phyloP scores from a whole-genome alignment of 2,113 vertebrate genomes.

The Paralichthys olivaceus region DNA sequence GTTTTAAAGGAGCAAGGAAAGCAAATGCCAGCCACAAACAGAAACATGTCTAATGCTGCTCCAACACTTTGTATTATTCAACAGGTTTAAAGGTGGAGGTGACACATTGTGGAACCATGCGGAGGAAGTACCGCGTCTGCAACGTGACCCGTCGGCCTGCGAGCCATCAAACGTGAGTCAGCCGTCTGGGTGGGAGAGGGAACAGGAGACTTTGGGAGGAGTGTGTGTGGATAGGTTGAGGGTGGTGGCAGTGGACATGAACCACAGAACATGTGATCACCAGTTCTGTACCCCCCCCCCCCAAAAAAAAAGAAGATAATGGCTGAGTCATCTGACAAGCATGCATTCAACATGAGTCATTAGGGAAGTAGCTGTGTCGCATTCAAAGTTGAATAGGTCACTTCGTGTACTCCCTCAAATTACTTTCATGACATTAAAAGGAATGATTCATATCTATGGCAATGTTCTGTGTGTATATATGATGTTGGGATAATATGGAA shows the following conservation, averaged over 20 bases:
- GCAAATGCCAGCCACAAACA: constrained; percentile 2
- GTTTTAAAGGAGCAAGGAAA: constrained; percentile 3
- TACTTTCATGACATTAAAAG: neutral
- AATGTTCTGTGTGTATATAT: neutral
- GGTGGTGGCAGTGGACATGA: neutral
- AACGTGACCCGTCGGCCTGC: constrained; percentile 97
- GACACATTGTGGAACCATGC: constrained; percentile 99
- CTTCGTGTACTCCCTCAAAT: neutral
- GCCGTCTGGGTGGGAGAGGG: constrained; percentile 7
- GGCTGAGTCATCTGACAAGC: constrained; percentile 54
- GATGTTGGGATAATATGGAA: neutral
- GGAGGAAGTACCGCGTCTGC: constrained; percentile 98
- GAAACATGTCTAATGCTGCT: neutral
- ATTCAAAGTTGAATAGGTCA: neutral
- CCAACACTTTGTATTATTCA: constrained; percentile 18
- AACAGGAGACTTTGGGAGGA: constrained; percentile 16
- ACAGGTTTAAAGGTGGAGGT: constrained; percentile 99
- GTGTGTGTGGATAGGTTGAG: constrained; percentile 11
- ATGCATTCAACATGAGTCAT: constrained; percentile 60
- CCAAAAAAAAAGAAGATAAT: constrained; percentile 23
- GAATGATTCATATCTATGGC: neutral
- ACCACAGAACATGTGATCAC: constrained; percentile 30
- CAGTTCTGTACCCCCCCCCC: constrained; percentile 16
- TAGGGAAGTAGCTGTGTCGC: constrained; percentile 13
- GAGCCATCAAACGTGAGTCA: constrained; percentile 98